Conservation (phyloP, 2,113 vertebrate species). For the Oplegnathus fasciatus region DNA sequence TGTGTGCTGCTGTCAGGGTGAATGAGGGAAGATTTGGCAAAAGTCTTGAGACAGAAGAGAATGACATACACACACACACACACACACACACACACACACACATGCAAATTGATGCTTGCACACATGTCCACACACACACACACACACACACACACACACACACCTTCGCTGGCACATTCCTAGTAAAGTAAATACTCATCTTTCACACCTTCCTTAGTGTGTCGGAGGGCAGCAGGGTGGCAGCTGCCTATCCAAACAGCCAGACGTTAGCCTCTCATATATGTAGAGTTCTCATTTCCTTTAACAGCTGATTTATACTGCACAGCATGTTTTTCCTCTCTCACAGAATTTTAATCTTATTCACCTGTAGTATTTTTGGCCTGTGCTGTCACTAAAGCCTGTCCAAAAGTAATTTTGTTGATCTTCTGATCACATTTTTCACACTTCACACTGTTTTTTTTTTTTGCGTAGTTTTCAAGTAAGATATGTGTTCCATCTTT, state of each 20-base stretch:
- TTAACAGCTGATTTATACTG: constrained; percentile 48
- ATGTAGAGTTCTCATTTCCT: constrained; percentile 52
- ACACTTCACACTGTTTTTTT: not conserved
- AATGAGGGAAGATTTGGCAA: constrained; percentile 48
- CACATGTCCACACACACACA: constrained; percentile 9
- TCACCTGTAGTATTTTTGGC: constrained; percentile 11
- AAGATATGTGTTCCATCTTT: constrained; percentile 6
- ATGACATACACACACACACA: constrained; percentile 13
- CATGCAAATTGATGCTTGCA: not conserved
- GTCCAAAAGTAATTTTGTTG: constrained; percentile 12
- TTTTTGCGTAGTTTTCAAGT: constrained; percentile 6
- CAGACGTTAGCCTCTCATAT: constrained; percentile 28
- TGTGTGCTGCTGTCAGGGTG: constrained; percentile 15
- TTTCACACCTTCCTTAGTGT: constrained; percentile 71
- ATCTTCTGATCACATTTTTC: constrained; percentile 1
- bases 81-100: not conserved
- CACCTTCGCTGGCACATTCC: constrained; percentile 67
- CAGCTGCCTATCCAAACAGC: constrained; percentile 68
- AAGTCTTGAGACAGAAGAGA: constrained; percentile 11
- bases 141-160: constrained; percentile 23
- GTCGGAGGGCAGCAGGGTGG: constrained; percentile 60
- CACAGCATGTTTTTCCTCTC: constrained; percentile 34
- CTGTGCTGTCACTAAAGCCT: not conserved
- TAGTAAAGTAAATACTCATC: constrained; percentile 79
- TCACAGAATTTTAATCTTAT: constrained; percentile 36